Evolutionary conservation across 2,113 vertebrate species (phyloP).

Genomic region (Cephalopholis sonnerati): DNA sequence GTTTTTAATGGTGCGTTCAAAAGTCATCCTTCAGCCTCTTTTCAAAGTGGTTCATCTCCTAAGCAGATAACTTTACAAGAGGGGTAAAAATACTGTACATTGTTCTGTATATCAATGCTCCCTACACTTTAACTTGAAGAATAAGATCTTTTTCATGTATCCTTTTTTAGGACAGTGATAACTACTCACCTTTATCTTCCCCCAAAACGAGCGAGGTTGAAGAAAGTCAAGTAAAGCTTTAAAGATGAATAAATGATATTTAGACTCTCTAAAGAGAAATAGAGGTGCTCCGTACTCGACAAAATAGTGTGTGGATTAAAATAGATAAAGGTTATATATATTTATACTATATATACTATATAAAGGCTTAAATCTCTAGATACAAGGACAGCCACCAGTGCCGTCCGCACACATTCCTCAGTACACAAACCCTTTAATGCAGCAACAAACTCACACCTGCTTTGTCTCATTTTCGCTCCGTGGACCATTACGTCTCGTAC

Average conservation of each 20-base stretch:
- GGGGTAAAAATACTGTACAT: conserved; percentile 75
- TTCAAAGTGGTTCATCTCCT: conserved; percentile 75
- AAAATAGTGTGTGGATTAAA: conserved; percentile 79
- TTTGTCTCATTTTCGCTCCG: conserved; percentile 41
- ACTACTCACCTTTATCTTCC: conserved; percentile 48
- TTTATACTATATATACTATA: conserved; percentile 71
- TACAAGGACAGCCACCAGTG: conserved; percentile 80
- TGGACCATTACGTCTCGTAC: conserved; percentile 38
- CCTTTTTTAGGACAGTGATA: conserved; percentile 51
- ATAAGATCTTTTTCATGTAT: background rate
- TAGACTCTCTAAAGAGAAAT: conserved; percentile 51
- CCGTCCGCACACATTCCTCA: conserved; percentile 76
- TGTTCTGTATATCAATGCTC: conserved; percentile 29
- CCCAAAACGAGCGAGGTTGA: conserved; percentile 33
- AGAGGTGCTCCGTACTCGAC: conserved; percentile 71
- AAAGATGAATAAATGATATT: conserved; percentile 55
- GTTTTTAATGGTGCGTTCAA: conserved; percentile 25
- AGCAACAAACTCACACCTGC: conserved; percentile 67
- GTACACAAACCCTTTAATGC: conserved; percentile 63
- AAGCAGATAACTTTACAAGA: conserved; percentile 56
- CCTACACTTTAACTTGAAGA: conserved; percentile 15
- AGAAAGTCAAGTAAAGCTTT: conserved; percentile 68
- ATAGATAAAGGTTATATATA: conserved; percentile 72
- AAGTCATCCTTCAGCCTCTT: conserved; percentile 48
- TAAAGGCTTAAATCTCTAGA: conserved; percentile 74